These are phyloP conservation scores for Spilarctia lutea DNA, from an alignment of 2,888 invertebrate species.

Conservation along the genomic window DNA sequence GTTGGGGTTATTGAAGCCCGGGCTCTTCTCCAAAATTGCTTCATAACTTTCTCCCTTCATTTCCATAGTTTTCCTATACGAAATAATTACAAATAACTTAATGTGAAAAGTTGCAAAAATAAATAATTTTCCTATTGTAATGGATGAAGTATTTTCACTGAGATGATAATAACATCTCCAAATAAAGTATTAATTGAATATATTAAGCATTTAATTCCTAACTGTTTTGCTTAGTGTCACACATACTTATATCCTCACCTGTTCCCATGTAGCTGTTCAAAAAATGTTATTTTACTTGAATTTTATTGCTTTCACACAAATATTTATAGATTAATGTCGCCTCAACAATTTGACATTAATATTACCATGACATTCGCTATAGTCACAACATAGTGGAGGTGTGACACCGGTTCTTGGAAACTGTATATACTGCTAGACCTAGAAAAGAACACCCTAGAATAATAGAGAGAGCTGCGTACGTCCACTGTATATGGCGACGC, in stretches of 20 bases:
- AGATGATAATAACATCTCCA: constrained; percentile 59
- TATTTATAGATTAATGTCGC: constrained; percentile 81
- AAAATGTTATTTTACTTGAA: constrained; percentile 84
- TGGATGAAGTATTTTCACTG: constrained; percentile 65
- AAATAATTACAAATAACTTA: constrained; percentile 59
- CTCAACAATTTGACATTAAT: constrained; percentile 83
- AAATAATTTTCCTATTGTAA: constrained; percentile 59
- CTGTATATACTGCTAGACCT: constrained; percentile 81
- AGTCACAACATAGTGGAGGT: constrained; percentile 76
- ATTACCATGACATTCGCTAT: constrained; percentile 80
- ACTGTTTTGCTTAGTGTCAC: constrained; percentile 72
- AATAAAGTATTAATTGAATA: constrained; percentile 64
- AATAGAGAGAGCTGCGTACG: constrained; percentile 68
- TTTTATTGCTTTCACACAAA: constrained; percentile 84
- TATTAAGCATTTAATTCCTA: constrained; percentile 67
- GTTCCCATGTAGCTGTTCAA: constrained; percentile 85
- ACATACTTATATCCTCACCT: constrained; percentile 84
- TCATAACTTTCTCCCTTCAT: constrained; percentile 93
- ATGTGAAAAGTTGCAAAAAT: constrained; percentile 48
- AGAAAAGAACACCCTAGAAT: constrained; percentile 87
- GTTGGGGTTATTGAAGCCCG: constrained; percentile 96
- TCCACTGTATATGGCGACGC: constrained; percentile 56
- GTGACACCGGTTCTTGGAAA: constrained; percentile 73
- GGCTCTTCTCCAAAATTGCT: constrained; percentile 92
- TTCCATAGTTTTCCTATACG: constrained; percentile 91